Percentiles rank a stretch among this genome's conserved stretches.
These are phyloP conservation scores for Halichoerus grypus DNA, from an alignment of 2,113 vertebrate genomes.

Conservation along the genomic window DNA sequence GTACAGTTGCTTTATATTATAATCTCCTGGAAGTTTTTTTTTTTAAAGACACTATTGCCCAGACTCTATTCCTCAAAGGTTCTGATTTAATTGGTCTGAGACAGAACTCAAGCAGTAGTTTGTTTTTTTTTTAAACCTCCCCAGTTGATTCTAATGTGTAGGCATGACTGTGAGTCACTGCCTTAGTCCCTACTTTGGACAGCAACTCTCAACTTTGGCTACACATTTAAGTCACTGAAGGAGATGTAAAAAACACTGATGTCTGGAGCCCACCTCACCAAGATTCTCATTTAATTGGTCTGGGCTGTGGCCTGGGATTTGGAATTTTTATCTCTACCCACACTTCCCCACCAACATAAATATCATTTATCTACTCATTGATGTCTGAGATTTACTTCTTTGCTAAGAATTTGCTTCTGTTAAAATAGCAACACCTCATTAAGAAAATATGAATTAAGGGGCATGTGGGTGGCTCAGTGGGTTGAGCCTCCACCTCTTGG, in stretches of 20 bases:
- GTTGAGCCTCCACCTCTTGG: background rate
- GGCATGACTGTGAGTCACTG: background rate
- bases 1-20: background rate
- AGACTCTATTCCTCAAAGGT: background rate
- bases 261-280: background rate
- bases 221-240: background rate
- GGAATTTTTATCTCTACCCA: background rate
- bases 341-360: background rate
- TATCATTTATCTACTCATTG: background rate
- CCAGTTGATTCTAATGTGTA: background rate
- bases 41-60: background rate
- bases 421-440: background rate
- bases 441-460: conserved; percentile 11
- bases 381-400: conserved; percentile 32
- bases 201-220: background rate
- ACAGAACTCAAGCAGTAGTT: background rate
- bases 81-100: background rate
- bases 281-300: background rate
- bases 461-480: background rate
- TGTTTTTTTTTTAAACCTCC: background rate
- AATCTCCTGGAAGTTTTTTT: background rate
- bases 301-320: background rate
- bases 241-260: background rate
- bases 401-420: conserved; percentile 23
- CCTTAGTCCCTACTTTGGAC: background rate